phyloP scores from a whole-genome alignment of 2,888 invertebrate species.

The Acronicta alni region DNA sequence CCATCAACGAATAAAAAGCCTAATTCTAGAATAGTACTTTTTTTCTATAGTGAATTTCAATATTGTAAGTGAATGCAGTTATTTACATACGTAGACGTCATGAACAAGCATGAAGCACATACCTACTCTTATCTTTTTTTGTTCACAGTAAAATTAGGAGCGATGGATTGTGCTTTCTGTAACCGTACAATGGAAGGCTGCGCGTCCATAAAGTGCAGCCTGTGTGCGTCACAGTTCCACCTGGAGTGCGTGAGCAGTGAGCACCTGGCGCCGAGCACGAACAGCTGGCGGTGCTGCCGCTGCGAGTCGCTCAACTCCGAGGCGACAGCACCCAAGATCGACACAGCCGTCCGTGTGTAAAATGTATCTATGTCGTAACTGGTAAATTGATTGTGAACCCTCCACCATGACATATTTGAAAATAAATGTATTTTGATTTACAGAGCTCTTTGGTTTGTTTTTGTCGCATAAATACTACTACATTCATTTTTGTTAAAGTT shows the following conservation, averaged over 20 bases:
- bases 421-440: conserved; percentile 44
- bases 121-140: background rate
- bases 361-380: conserved; percentile 38
- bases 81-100: background rate
- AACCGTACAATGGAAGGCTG: conserved; percentile 78
- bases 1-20: conserved; percentile 55
- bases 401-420: conserved; percentile 29
- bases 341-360: conserved; percentile 63
- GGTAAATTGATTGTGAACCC: conserved; percentile 48
- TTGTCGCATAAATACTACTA: background rate
- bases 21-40: conserved; percentile 19
- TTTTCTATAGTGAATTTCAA: conserved; percentile 29
- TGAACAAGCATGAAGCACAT: background rate
- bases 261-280: conserved; percentile 69
- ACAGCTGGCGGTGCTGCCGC: conserved; percentile 77
- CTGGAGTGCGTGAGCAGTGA: conserved; percentile 77
- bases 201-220: conserved; percentile 79
- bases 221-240: conserved; percentile 78
- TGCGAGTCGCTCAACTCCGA: conserved; percentile 64
- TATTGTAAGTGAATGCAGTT: conserved; percentile 26
- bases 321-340: conserved; percentile 48
- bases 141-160: conserved; percentile 45
- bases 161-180: conserved; percentile 79
- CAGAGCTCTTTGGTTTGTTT: conserved; percentile 21
- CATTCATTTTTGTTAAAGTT: too few relatives aligned